Conservation (phyloP, 2,888 invertebrate genomes). For the Azorinus chamasolen region DNA sequence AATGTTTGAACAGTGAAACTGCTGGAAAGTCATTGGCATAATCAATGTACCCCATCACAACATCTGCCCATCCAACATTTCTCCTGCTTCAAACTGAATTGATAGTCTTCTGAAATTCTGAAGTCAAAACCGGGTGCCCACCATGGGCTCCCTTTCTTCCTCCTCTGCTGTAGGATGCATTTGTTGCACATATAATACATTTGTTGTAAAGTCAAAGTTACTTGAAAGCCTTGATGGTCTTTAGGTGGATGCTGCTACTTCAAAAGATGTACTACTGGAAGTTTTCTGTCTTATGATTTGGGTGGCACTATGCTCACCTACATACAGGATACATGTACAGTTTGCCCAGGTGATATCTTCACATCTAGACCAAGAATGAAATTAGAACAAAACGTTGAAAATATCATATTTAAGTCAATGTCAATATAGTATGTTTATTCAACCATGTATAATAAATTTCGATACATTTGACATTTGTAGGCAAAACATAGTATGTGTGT, state of each 20-base stretch:
- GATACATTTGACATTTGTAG: too few species aligned
- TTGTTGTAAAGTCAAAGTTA: constrained; percentile 24
- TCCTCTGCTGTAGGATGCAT: neutral
- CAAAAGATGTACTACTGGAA: too few species aligned
- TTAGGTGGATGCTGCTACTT: neutral
- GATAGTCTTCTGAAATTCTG: constrained; percentile 6
- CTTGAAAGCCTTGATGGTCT: neutral
- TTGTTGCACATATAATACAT: constrained; percentile 16
- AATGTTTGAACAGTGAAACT: constrained; percentile 60
- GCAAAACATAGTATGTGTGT: neutral
- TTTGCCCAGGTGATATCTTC: neutral
- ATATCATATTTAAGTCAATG: neutral
- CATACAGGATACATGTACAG: neutral
- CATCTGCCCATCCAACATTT: constrained; percentile 22
- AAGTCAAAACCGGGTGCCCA: constrained; percentile 7
- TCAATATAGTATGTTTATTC: neutral
- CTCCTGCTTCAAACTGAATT: constrained; percentile 9
- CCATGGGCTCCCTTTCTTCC: constrained; percentile 16
- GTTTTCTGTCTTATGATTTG: neutral
- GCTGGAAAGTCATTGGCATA: constrained; percentile 58
- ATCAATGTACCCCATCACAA: constrained; percentile 38
- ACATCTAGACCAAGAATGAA: neutral
- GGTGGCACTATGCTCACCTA: neutral
- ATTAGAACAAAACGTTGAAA: neutral
- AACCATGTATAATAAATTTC: neutral